Evolutionary conservation across 1,140 invertebrate species (phyloP).

Genomic region (Oryzaephilus surinamensis): DNA sequence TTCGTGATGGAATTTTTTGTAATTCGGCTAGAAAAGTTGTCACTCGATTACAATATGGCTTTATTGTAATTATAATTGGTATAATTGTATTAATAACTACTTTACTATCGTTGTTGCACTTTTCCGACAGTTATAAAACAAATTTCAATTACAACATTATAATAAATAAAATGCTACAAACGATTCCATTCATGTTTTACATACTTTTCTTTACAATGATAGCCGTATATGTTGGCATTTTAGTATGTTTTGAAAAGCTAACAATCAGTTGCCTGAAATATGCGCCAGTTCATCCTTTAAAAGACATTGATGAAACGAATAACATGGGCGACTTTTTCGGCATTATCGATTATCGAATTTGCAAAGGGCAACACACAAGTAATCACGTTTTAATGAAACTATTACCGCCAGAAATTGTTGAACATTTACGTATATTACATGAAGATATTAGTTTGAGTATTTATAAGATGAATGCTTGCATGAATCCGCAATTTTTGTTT

Average conservation of each 20-base stretch:
- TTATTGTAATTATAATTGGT: constrained; percentile 7
- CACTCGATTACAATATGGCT: constrained; percentile 14
- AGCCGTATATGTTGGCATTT: constrained; percentile 18
- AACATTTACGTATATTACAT: constrained; percentile 26
- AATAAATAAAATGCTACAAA: constrained; percentile 18
- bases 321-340: constrained; percentile 21
- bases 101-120: constrained; percentile 16
- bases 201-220: constrained; percentile 17
- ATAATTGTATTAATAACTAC: constrained; percentile 3
- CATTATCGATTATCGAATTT: constrained; percentile 23
- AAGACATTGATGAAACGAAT: constrained; percentile 22
- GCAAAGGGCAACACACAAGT: constrained; percentile 18
- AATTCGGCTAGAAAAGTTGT: constrained; percentile 14
- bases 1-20: constrained; percentile 22
- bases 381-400: constrained; percentile 9
- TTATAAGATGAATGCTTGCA: constrained; percentile 23
- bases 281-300: constrained; percentile 21
- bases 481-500: constrained; percentile 28
- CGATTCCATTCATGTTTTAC: constrained; percentile 21
- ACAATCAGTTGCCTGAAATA: constrained; percentile 21
- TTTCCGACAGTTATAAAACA: constrained; percentile 15
- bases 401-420: constrained; percentile 17
- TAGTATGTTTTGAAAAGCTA: constrained; percentile 27
- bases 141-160: constrained; percentile 17
- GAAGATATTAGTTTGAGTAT: constrained; percentile 26